Base-by-base conservation (phyloP, 2,888 invertebrate species). In the Bruchidius siliquastri region DNA sequence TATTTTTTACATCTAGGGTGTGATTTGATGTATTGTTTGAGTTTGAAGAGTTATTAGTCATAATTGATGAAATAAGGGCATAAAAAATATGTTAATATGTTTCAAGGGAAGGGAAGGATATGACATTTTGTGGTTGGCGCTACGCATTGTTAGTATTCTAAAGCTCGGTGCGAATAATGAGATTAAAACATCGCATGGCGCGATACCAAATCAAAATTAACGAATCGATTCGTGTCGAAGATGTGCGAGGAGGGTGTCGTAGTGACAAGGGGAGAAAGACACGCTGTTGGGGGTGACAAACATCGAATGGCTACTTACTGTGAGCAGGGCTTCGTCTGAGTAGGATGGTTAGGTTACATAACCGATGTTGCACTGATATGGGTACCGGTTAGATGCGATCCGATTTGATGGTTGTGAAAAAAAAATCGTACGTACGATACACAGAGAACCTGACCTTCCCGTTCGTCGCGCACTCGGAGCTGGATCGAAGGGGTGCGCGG, bases 401-500 rank as follows among this genome's bases (percentile, higher is more conserved):
- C 6, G 10, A 13, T 49, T 26, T 2, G 49, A 18, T 13, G 18
- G 1, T 13, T 13, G 30, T 49, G 8, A 13, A 49, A 49, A 49
- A 49, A 49, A 49, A 49, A 49, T 49, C 18, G 49, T 18, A 49
- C 49, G 49, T 49, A 49, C 49, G 49, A 49, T 71, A 67, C 74
- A 74, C 72, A 71, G 75, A 76, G 73, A 74, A 77, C 76, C 76
- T 76, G 78, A 78, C 77, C 78, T 77, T 77, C 78, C 75, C 76
- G 76, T 76, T 76, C 49, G 72, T 73, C 74, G 73, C 76, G 49
- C 49, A 49, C 49, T 49, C 49, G 3, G 49, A n/a, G n/a, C 10
- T 49, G 49, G 49, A 49, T 49, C 49, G 49, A 49, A 49, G 49
- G 49, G 49, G 49, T 49, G 49, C 49, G 8, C 3, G 49, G 18